Evolutionary conservation across 2,113 vertebrate species (phyloP).

Genomic region (Corvus cornix): DNA sequence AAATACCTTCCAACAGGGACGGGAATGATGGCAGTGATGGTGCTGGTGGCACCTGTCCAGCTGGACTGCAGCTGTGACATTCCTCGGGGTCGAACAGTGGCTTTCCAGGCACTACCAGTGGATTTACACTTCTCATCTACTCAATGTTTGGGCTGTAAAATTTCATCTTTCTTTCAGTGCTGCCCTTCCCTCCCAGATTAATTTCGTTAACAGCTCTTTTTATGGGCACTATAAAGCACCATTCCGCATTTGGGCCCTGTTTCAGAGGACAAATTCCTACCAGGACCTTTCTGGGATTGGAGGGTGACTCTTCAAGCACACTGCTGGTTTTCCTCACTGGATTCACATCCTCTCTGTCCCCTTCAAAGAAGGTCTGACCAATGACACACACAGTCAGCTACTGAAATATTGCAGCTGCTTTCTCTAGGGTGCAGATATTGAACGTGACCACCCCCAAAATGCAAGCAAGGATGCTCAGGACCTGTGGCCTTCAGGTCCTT

Average conservation of each 20-base stretch:
- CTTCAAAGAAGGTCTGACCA: background rate
- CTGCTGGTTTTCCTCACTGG: background rate
- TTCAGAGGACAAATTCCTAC: background rate
- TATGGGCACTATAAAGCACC: background rate
- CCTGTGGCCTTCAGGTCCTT: fast-evolving
- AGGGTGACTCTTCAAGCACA: background rate
- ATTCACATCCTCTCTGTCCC: background rate
- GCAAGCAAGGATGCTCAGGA: background rate
- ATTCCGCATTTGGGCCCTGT: background rate
- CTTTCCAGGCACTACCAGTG: background rate
- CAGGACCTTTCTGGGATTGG: background rate
- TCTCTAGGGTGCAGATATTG: background rate
- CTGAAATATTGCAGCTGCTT: fast-evolving
- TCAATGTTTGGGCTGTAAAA: background rate
- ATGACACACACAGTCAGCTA: background rate
- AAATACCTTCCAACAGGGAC: background rate
- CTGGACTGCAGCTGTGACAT: background rate
- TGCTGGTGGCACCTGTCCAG: background rate
- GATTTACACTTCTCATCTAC: background rate
- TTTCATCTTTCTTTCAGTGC: background rate
- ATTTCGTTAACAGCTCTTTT: slow-evolving; percentile 24
- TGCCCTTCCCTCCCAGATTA: background rate
- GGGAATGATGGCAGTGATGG: background rate
- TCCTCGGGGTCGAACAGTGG: background rate
- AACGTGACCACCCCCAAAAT: background rate